phyloP scores from a whole-genome alignment of 2,797 vertebrate genomes.

The Martes flavigula region DNA sequence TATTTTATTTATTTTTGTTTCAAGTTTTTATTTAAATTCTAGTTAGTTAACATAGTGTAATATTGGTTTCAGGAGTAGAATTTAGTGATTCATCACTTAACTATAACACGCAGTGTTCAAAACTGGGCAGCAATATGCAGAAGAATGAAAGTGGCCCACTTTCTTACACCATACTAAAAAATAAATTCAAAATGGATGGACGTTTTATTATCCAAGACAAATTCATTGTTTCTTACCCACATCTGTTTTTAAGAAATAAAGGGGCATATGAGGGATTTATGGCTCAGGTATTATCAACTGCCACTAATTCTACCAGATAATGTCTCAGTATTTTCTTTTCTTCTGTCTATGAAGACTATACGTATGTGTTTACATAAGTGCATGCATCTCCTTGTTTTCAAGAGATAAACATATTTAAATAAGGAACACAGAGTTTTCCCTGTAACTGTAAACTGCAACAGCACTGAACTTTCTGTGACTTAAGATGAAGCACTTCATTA shows the following conservation, averaged over 20 bases:
- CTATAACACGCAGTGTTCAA: background rate
- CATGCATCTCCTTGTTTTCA: conserved; percentile 34
- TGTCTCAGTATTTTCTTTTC: conserved; percentile 4
- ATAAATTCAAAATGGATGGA: background rate
- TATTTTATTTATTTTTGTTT: background rate
- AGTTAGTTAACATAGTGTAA: background rate
- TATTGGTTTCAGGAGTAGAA: background rate
- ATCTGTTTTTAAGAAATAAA: conserved; percentile 36
- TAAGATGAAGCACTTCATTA: conserved; percentile 69
- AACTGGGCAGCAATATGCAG: background rate
- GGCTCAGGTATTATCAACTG: background rate
- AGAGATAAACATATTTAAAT: conserved; percentile 42
- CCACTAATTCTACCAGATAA: background rate
- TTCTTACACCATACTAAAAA: background rate
- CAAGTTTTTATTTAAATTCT: background rate
- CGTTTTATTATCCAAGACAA: conserved; percentile 14
- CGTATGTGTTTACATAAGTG: background rate
- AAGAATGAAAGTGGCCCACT: background rate
- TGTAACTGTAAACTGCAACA: conserved; percentile 52
- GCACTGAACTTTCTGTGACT: conserved; percentile 63
- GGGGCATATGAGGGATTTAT: background rate
- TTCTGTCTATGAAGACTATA: background rate
- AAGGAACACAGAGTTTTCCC: background rate
- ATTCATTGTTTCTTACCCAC: background rate
- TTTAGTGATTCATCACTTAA: background rate